phyloP scores from a whole-genome alignment of 2,113 vertebrate genomes.

The Gnathonemus longibarbis region DNA sequence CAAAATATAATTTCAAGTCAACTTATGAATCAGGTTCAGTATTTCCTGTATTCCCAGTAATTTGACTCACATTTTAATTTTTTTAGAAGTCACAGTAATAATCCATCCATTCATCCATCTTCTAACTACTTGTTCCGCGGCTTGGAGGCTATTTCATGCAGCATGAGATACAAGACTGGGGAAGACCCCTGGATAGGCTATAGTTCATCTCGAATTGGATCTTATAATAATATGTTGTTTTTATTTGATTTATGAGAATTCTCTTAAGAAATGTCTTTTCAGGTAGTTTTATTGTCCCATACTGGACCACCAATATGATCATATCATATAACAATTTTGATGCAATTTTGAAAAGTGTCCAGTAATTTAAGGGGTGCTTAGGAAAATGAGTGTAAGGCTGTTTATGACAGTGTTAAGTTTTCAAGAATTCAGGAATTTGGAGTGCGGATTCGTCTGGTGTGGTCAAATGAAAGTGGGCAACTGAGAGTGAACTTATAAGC shows the following conservation, averaged over 20 bases:
- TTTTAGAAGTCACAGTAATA: not conserved
- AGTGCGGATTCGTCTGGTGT: not conserved
- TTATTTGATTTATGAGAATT: not conserved
- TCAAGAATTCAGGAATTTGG: not conserved
- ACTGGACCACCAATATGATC: not conserved
- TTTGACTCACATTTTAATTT: not conserved
- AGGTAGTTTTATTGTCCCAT: not conserved
- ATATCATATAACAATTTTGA: not conserved
- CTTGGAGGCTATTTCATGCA: not conserved
- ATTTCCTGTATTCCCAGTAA: not conserved
- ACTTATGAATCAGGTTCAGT: not conserved
- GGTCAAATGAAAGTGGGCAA: not conserved
- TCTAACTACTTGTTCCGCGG: not conserved
- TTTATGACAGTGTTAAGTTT: not conserved
- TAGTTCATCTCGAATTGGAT: not conserved
- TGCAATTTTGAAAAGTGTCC: not conserved
- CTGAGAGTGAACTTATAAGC: not conserved
- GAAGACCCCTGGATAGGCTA: not conserved
- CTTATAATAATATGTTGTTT: not conserved
- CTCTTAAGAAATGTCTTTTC: not conserved
- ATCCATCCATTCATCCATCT: not conserved
- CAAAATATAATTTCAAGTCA: not conserved
- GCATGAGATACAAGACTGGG: not conserved
- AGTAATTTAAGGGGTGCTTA: not conserved
- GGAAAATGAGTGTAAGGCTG: not conserved